Percentiles rank a stretch among this genome's conserved stretches.
phyloP scores from a whole-genome alignment of 2,113 vertebrate species.

The Aplodontia rufa region DNA sequence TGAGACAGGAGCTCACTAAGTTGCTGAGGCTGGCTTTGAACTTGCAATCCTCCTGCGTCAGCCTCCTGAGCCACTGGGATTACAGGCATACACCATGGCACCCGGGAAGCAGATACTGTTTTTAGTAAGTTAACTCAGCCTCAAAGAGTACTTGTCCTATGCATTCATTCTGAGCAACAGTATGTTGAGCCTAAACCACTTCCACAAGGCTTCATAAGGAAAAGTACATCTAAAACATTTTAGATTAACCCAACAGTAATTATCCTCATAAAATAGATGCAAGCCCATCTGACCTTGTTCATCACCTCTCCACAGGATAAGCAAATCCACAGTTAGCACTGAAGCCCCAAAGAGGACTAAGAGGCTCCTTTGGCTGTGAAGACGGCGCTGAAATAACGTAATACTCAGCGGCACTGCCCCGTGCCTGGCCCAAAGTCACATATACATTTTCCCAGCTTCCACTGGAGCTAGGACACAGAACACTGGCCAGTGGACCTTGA shows the following conservation, averaged over 20 bases:
- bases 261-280: not conserved
- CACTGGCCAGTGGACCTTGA: not conserved
- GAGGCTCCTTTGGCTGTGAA: not conserved
- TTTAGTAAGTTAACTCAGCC: not conserved
- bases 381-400: not conserved
- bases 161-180: not conserved
- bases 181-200: not conserved
- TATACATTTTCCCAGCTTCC: not conserved
- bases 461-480: not conserved
- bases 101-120: too few species aligned
- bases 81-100: too few species aligned
- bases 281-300: not conserved
- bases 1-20: too few species aligned
- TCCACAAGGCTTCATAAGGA: not conserved
- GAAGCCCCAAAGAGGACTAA: not conserved
- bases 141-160: not conserved
- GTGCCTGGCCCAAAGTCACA: not conserved
- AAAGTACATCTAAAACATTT: not conserved
- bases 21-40: too few species aligned
- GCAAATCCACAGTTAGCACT: not conserved
- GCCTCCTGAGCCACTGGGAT: too few species aligned
- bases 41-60: too few species aligned
- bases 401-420: too few species aligned
- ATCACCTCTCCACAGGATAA: not conserved
- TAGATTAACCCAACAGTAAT: not conserved